These are phyloP conservation scores for Hypsibius dujardini DNA, from an alignment of 1,140 invertebrate species.

Conservation along the genomic window DNA sequence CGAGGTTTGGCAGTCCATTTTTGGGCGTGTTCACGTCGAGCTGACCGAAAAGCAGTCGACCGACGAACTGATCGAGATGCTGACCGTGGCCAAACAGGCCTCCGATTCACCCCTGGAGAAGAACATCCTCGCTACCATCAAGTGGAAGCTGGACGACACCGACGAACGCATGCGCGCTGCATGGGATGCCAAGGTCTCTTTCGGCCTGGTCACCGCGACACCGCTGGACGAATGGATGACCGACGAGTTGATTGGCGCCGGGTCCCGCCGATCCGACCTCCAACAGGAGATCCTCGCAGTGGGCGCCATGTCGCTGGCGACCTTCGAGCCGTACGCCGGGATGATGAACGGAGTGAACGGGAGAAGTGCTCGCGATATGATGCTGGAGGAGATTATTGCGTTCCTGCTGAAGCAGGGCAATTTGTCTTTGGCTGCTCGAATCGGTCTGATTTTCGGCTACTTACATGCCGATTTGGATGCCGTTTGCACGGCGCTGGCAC, in stretches of 20 bases:
- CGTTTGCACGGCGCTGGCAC: too few relatives aligned
- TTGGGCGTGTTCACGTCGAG: conserved; percentile 3
- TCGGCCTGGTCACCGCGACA: background rate
- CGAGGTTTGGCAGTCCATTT: conserved; percentile 5
- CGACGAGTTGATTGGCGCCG: too few relatives aligned
- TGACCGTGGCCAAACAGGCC: background rate
- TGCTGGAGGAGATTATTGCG: background rate
- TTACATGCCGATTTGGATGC: too few relatives aligned
- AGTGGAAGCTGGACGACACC: background rate
- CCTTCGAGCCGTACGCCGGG: too few relatives aligned
- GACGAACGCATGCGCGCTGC: background rate
- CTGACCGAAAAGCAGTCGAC: background rate
- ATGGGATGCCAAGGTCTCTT: background rate
- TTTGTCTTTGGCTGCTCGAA: background rate
- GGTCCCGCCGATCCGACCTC: too few relatives aligned
- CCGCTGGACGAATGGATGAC: too few relatives aligned
- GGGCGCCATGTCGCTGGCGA: too few relatives aligned
- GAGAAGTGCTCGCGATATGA: background rate
- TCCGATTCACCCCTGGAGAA: background rate
- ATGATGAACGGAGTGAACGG: background rate
- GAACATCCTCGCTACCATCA: background rate
- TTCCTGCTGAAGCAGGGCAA: background rate
- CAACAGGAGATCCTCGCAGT: too few relatives aligned
- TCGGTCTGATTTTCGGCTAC: background rate
- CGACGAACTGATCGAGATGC: background rate